phyloP scores from a whole-genome alignment of 1,140 invertebrate genomes.

The Zaprionus kolodkinae region DNA sequence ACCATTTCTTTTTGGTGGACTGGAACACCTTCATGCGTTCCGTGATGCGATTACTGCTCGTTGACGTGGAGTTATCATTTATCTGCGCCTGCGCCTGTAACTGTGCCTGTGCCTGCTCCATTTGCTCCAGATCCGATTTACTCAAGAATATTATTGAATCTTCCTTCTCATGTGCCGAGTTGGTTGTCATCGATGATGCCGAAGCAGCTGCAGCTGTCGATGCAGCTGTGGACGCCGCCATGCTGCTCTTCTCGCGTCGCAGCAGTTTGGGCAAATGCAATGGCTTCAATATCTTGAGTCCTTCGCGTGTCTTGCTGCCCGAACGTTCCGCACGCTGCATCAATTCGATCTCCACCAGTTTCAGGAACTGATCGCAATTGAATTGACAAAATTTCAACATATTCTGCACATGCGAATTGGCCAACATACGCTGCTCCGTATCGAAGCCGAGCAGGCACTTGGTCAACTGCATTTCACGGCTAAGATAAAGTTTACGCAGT shows the following conservation, averaged over 20 bases:
- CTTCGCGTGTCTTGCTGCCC: conserved; percentile 85
- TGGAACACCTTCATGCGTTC: conserved; percentile 87
- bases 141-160: conserved; percentile 87
- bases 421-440: conserved; percentile 86
- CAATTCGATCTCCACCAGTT: conserved; percentile 82
- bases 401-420: conserved; percentile 87
- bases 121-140: conserved; percentile 87
- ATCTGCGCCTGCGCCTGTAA: background rate
- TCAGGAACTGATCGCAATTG: conserved; percentile 84
- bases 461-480: conserved; percentile 85
- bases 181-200: conserved; percentile 10
- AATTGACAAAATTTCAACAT: conserved; percentile 87
- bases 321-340: conserved; percentile 84
- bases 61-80: conserved; percentile 13
- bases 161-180: conserved; percentile 86
- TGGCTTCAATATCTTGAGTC: conserved; percentile 85
- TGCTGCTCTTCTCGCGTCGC: conserved; percentile 85
- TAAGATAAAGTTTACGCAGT: conserved; percentile 84
- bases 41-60: conserved; percentile 63
- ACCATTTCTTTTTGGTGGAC: conserved; percentile 86
- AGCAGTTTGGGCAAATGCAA: conserved; percentile 85
- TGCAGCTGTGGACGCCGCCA: conserved; percentile 56
- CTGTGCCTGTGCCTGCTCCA: conserved; percentile 76
- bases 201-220: background rate
- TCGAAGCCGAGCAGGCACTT: conserved; percentile 86